Evolutionary conservation across 2,113 vertebrate genomes (phyloP).

Genomic region (Microcebus tavaratra): DNA sequence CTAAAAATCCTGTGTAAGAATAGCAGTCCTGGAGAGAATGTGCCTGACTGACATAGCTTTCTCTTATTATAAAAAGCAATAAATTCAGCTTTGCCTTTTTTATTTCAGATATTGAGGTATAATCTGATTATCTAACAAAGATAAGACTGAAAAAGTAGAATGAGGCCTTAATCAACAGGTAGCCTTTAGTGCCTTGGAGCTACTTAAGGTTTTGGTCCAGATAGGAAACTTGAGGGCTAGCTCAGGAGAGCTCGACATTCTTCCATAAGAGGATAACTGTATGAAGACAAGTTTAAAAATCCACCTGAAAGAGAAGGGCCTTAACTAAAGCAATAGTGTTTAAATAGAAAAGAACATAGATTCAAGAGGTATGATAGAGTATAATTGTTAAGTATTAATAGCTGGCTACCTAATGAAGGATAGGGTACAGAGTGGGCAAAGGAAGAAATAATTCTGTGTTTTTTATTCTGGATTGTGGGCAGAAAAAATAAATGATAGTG

Average conservation of each 20-base stretch:
- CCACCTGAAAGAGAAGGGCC: not conserved
- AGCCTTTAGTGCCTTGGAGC: not conserved
- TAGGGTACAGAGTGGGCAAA: not conserved
- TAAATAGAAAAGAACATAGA: not conserved
- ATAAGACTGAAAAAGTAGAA: not conserved
- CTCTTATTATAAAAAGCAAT: not conserved
- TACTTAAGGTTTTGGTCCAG: not conserved
- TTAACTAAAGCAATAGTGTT: not conserved
- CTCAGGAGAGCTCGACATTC: not conserved
- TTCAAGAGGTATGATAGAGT: not conserved
- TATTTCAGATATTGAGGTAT: not conserved
- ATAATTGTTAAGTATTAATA: not conserved
- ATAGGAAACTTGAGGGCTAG: not conserved
- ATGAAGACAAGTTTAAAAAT: not conserved
- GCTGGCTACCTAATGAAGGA: not conserved
- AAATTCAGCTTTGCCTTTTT: not conserved
- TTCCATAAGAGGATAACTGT: not conserved
- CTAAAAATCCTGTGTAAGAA: not conserved
- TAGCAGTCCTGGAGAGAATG: not conserved
- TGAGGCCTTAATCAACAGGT: not conserved
- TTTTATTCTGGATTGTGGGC: not conserved
- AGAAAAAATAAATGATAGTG: not conserved
- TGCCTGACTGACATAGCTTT: not conserved
- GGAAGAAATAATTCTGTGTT: not conserved
- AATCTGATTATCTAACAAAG: not conserved